Evolutionary conservation across 2,888 invertebrate genomes (phyloP).

Genomic region (Chaitophorus viminalis): DNA sequence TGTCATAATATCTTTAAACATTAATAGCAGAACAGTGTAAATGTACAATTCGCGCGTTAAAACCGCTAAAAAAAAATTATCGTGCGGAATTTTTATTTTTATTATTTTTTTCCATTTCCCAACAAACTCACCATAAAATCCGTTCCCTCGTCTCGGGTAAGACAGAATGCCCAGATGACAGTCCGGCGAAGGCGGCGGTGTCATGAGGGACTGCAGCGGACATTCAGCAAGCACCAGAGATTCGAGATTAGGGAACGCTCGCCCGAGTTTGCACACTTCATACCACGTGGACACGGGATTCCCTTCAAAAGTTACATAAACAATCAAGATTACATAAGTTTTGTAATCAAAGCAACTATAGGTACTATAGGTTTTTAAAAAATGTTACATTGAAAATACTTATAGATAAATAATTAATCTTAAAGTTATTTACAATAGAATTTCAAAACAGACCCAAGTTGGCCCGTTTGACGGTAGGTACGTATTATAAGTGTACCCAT

Average conservation of each 20-base stretch:
- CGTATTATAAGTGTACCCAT: no score
- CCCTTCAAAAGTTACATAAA: slow-evolving; percentile 71
- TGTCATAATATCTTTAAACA: slow-evolving; percentile 64
- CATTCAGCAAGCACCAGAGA: slow-evolving; percentile 88
- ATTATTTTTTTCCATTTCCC: neutral
- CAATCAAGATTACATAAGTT: no score
- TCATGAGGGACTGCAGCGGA: slow-evolving; percentile 70
- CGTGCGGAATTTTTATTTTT: neutral
- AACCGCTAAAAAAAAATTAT: neutral
- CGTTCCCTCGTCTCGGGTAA: slow-evolving; percentile 34
- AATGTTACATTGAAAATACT: no score
- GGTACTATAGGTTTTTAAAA: no score
- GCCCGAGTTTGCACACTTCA: slow-evolving; percentile 84
- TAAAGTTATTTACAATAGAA: no score
- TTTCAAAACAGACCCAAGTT: no score
- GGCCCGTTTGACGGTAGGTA: no score
- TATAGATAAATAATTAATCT: no score
- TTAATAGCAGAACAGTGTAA: neutral
- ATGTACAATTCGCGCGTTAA: neutral
- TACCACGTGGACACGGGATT: slow-evolving; percentile 87
- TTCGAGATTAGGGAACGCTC: slow-evolving; percentile 86
- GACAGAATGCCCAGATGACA: slow-evolving; percentile 37
- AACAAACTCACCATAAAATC: slow-evolving; percentile 19
- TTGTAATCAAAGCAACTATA: no score
- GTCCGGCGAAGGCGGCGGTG: slow-evolving; percentile 43